phyloP scores from a whole-genome alignment of 2,113 vertebrate species.

The Neolamprologus brichardi region DNA sequence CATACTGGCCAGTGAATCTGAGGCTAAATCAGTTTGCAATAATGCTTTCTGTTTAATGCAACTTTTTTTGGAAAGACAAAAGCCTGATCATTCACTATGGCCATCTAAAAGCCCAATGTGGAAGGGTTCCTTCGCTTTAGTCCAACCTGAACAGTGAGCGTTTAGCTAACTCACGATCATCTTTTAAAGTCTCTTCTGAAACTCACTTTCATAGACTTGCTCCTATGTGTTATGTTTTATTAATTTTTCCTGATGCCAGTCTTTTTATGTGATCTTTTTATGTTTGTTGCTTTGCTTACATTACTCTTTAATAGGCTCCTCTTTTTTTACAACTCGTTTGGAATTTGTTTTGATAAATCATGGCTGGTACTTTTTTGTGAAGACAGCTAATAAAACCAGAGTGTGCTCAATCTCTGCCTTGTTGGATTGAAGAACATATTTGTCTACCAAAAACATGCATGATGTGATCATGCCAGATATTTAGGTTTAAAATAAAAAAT shows the following conservation, averaged over 20 bases:
- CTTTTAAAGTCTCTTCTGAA: constrained; percentile 6
- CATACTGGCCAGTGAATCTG: not conserved
- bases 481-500: not conserved
- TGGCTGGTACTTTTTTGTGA: not conserved
- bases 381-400: not conserved
- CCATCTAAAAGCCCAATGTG: not conserved
- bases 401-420: not conserved
- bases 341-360: not conserved
- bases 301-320: constrained; percentile 29
- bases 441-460: not conserved
- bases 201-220: constrained; percentile 18
- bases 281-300: constrained; percentile 29
- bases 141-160: not conserved
- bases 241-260: constrained; percentile 23
- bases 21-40: not conserved
- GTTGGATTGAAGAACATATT: not conserved
- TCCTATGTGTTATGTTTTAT: constrained; percentile 46
- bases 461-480: not conserved
- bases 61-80: not conserved
- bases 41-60: not conserved
- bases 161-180: not conserved
- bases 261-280: constrained; percentile 41
- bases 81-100: not conserved
- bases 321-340: constrained; percentile 5
- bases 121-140: not conserved